phyloP scores from a whole-genome alignment of 2,888 invertebrate species.

The Siphlonurus alternatus region DNA sequence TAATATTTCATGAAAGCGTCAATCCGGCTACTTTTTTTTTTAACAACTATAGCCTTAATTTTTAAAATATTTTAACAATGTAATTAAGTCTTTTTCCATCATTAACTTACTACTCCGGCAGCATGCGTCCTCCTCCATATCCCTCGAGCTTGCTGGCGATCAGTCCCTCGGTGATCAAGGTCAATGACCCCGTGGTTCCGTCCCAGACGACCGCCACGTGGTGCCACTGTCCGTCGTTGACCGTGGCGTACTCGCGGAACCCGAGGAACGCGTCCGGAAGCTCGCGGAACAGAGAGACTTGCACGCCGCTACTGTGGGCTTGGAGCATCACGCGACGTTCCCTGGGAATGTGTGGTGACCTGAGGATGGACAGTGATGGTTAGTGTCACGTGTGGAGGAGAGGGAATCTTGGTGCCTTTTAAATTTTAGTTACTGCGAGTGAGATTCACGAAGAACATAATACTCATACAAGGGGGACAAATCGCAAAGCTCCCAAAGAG shows the following conservation, averaged over 20 bases:
- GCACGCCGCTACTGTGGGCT: slow-evolving; percentile 85
- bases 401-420: too few species aligned
- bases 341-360: slow-evolving; percentile 59
- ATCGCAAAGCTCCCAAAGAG: too few species aligned
- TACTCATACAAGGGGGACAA: too few species aligned
- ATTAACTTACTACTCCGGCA: slow-evolving; percentile 74
- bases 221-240: slow-evolving; percentile 95
- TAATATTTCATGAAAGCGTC: neutral
- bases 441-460: too few species aligned
- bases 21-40: neutral
- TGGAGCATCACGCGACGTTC: slow-evolving; percentile 70
- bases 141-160: slow-evolving; percentile 85
- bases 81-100: too few species aligned
- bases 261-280: slow-evolving; percentile 77
- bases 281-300: slow-evolving; percentile 76
- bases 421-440: too few species aligned
- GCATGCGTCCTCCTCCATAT: slow-evolving; percentile 62
- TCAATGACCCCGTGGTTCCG: slow-evolving; percentile 67
- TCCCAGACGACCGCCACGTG: slow-evolving; percentile 93
- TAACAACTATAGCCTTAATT: neutral
- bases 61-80: neutral
- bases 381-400: too few species aligned
- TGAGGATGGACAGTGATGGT: slow-evolving; percentile 29
- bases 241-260: slow-evolving; percentile 79
- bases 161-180: slow-evolving; percentile 86